Evolutionary conservation across 1,140 invertebrate genomes (phyloP).

Genomic region (Hylaeus volcanicus): DNA sequence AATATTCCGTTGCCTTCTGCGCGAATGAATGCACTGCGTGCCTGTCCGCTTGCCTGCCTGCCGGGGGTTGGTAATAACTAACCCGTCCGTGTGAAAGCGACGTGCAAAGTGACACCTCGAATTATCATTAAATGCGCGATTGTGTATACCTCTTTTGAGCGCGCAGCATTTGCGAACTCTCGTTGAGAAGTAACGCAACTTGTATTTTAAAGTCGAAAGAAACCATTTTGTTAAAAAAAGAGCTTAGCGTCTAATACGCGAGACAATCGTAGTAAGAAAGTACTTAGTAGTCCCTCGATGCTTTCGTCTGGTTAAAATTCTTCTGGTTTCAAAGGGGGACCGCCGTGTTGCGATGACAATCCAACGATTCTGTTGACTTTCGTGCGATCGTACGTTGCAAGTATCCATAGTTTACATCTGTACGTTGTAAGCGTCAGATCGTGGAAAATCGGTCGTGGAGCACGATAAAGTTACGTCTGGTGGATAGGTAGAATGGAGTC

Average conservation of each 20-base stretch:
- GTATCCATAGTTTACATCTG: background rate
- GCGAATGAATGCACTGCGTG: constrained; percentile 68
- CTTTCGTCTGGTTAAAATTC: background rate
- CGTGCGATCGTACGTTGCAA: background rate
- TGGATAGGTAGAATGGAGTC: constrained; percentile 78
- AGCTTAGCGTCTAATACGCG: background rate
- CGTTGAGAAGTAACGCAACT: background rate
- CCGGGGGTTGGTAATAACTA: constrained; percentile 63
- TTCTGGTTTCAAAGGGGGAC: background rate
- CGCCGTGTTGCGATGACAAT: background rate
- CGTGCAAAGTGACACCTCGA: constrained; percentile 36
- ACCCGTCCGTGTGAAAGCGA: constrained; percentile 61
- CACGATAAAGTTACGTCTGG: constrained; percentile 62
- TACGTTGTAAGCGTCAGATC: constrained; percentile 17
- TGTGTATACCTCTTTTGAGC: background rate
- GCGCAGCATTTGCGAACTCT: too few species aligned
- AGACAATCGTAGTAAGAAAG: background rate
- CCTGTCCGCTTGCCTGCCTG: background rate
- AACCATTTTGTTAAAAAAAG: background rate
- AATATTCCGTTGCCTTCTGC: constrained; percentile 71
- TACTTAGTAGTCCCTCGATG: background rate
- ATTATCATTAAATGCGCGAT: constrained; percentile 18
- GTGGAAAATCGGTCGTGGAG: constrained; percentile 55
- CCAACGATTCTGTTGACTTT: background rate
- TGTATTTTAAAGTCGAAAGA: background rate